phyloP scores from a whole-genome alignment of 2,888 invertebrate genomes.

The Pollenia amentaria region DNA sequence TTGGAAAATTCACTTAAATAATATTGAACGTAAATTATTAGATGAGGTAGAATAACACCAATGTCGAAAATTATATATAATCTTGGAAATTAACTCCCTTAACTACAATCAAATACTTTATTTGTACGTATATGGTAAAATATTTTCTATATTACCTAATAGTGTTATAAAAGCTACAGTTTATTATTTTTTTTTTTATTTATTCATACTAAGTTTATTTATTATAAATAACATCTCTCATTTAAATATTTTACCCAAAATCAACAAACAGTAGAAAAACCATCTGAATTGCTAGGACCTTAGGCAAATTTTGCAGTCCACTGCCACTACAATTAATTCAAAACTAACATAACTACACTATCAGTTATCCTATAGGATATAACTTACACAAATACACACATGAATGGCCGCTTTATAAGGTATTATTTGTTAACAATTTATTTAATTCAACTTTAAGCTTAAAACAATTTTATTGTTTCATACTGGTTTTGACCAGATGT shows the following conservation, averaged over 20 bases:
- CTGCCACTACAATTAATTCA: not conserved
- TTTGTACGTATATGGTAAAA: too few relatives aligned
- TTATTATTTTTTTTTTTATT: too few relatives aligned
- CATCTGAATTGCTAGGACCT: not conserved
- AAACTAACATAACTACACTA: too few relatives aligned
- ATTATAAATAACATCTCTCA: not conserved
- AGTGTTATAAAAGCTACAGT: too few relatives aligned
- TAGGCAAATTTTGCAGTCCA: constrained; percentile 8
- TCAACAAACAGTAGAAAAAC: constrained; percentile 1
- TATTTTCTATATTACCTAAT: too few relatives aligned
- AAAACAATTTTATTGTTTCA: constrained; percentile 44
- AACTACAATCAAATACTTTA: too few relatives aligned
- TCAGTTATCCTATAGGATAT: not conserved
- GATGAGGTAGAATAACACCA: too few relatives aligned
- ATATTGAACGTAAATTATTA: too few relatives aligned
- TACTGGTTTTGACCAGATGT: constrained; percentile 24
- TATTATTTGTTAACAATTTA: constrained; percentile 55
- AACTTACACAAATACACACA: not conserved
- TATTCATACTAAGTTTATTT: too few relatives aligned
- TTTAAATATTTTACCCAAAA: constrained; percentile 1
- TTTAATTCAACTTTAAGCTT: constrained; percentile 40
- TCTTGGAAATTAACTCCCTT: too few relatives aligned
- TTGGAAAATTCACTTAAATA: not conserved
- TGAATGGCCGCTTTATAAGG: not conserved
- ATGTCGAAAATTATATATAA: too few relatives aligned